Conservation (phyloP, 2,113 vertebrate genomes). For the Etheostoma spectabile region DNA sequence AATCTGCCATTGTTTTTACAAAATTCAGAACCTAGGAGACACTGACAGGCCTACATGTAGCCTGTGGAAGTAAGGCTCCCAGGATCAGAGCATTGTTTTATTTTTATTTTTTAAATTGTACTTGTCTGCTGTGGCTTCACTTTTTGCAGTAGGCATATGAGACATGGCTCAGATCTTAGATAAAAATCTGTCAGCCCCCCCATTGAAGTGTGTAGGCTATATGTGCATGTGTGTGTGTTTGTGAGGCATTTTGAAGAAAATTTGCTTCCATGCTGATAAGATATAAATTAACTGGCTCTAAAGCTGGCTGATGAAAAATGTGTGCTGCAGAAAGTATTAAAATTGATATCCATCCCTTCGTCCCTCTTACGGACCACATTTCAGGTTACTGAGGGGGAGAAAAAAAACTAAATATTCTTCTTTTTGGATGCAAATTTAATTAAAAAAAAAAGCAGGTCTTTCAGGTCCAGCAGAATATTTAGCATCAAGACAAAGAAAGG, state of each 20-base stretch:
- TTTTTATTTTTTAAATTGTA: not conserved
- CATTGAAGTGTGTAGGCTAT: constrained; percentile 7
- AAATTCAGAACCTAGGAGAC: constrained; percentile 30
- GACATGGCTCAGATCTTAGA: constrained; percentile 42
- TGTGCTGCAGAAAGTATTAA: constrained; percentile 19
- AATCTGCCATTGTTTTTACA: constrained; percentile 40
- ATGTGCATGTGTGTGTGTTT: not conserved
- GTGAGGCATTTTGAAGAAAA: constrained; percentile 7
- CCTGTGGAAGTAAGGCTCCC: constrained; percentile 27
- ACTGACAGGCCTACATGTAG: constrained; percentile 24
- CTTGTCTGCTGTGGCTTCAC: constrained; percentile 11
- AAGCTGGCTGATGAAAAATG: constrained; percentile 31
- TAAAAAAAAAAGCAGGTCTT: constrained; percentile 23
- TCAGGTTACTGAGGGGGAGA: constrained; percentile 19
- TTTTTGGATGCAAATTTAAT: constrained; percentile 60
- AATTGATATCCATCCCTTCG: constrained; percentile 44
- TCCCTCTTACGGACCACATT: constrained; percentile 14
- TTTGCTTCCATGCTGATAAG: constrained; percentile 53
- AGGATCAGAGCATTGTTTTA: constrained; percentile 7
- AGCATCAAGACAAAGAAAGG: constrained; percentile 22
- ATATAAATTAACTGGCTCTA: constrained; percentile 11
- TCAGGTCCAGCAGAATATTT: constrained; percentile 45
- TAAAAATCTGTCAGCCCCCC: constrained; percentile 42
- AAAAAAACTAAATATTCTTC: not conserved
- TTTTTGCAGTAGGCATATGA: constrained; percentile 30